Percentiles rank a stretch among this genome's conserved stretches.
Evolutionary conservation across 2,113 vertebrate genomes (phyloP).

Genomic region (Cariama cristata): DNA sequence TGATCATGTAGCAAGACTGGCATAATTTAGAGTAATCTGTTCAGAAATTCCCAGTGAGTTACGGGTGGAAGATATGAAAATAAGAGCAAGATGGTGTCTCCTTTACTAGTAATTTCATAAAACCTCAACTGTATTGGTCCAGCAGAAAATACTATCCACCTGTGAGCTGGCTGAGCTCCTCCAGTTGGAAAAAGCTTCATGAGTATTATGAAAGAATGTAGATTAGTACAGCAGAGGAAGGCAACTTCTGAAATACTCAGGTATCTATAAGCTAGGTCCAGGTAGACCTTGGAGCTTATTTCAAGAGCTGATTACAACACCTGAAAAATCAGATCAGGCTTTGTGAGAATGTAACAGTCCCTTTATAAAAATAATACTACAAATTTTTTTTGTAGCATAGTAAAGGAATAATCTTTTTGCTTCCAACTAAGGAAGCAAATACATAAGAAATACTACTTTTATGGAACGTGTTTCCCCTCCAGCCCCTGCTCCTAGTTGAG

Average conservation of each 20-base stretch:
- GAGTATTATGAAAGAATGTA: neutral
- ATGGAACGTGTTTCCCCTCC: neutral
- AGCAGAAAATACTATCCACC: neutral
- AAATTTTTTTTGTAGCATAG: neutral
- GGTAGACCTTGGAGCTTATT: neutral
- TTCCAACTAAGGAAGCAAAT: neutral
- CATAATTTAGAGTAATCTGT: neutral
- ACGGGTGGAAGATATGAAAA: neutral
- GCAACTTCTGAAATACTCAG: neutral
- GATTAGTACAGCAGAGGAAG: neutral
- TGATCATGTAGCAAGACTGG: neutral
- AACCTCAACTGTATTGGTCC: neutral
- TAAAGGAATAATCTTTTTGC: neutral
- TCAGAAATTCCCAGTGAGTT: neutral
- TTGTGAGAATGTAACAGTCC: neutral
- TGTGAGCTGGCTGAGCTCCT: neutral
- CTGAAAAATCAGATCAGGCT: neutral
- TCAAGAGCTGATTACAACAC: neutral
- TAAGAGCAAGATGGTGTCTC: neutral
- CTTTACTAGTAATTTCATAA: neutral
- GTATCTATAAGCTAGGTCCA: neutral
- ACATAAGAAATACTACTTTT: neutral
- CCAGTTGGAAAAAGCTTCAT: neutral
- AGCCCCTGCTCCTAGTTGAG: neutral
- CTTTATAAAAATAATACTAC: neutral